These are phyloP conservation scores for Gonocerus acuteangulatus DNA, from an alignment of 2,888 invertebrate species.

Conservation along the genomic window DNA sequence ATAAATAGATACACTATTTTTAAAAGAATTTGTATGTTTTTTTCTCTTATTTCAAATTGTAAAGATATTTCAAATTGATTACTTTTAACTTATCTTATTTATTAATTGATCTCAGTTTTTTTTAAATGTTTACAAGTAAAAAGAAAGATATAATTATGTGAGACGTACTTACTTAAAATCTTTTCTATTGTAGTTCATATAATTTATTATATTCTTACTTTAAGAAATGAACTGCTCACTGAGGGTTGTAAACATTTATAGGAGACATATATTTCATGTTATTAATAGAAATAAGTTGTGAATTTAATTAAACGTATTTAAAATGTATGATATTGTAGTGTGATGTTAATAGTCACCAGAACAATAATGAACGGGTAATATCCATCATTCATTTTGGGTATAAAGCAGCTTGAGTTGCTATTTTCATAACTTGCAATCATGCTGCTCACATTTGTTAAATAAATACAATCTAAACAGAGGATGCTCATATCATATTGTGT, in stretches of 20 bases:
- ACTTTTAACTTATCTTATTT: too few relatives aligned
- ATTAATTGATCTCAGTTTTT: too few relatives aligned
- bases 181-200: too few relatives aligned
- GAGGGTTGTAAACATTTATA: not conserved
- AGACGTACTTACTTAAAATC: too few relatives aligned
- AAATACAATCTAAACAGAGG: not conserved
- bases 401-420: not conserved
- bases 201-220: too few relatives aligned
- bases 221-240: too few relatives aligned
- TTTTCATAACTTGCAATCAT: not conserved
- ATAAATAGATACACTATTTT: too few relatives aligned
- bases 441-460: not conserved
- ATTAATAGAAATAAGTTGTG: not conserved
- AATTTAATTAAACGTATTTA: not conserved
- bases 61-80: too few relatives aligned
- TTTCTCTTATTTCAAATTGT: too few relatives aligned
- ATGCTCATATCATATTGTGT: conserved; percentile 5
- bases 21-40: too few relatives aligned
- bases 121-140: too few relatives aligned
- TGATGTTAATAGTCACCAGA: not conserved
- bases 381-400: not conserved
- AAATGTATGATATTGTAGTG: not conserved
- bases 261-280: not conserved
- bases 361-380: not conserved
- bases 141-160: too few relatives aligned